Evolutionary conservation across 2,797 vertebrate species (phyloP).

Genomic region (Periophthalmus magnuspinnatus): DNA sequence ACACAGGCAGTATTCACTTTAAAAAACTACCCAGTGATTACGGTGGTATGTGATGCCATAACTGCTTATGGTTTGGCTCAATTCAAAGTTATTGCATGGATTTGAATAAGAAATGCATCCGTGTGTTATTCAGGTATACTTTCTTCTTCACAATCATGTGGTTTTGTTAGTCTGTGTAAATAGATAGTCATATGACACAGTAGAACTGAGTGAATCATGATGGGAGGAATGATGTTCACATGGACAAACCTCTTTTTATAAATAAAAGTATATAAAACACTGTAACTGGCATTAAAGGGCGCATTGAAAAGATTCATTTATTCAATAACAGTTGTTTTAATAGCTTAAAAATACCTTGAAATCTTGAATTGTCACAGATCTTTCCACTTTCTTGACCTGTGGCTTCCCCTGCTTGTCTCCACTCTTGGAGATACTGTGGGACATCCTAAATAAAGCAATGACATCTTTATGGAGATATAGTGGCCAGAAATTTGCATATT

Average conservation of each 20-base stretch:
- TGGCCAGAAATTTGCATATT: too few species aligned
- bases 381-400: too few species aligned
- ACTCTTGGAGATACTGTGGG: too few species aligned
- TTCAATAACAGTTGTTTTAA: too few species aligned
- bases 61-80: slow-evolving; percentile 54
- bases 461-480: too few species aligned
- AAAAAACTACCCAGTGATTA: slow-evolving; percentile 57
- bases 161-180: slow-evolving; percentile 60
- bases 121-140: slow-evolving; percentile 51
- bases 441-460: too few species aligned
- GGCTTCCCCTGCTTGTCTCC: too few species aligned
- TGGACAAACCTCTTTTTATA: too few species aligned
- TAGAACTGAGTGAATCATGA: slow-evolving; percentile 12
- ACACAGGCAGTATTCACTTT: slow-evolving; percentile 47
- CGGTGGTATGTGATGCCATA: slow-evolving; percentile 58
- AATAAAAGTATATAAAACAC: neutral
- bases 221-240: slow-evolving; percentile 10
- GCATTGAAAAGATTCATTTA: too few species aligned
- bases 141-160: slow-evolving; percentile 44
- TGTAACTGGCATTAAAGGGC: too few species aligned
- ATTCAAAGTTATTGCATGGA: slow-evolving; percentile 44
- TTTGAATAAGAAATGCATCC: slow-evolving; percentile 38
- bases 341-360: too few species aligned
- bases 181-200: slow-evolving; percentile 21
- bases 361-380: too few species aligned